These are phyloP conservation scores for Cichladusa arquata DNA, from an alignment of 2,113 vertebrate species.

Conservation along the genomic window DNA sequence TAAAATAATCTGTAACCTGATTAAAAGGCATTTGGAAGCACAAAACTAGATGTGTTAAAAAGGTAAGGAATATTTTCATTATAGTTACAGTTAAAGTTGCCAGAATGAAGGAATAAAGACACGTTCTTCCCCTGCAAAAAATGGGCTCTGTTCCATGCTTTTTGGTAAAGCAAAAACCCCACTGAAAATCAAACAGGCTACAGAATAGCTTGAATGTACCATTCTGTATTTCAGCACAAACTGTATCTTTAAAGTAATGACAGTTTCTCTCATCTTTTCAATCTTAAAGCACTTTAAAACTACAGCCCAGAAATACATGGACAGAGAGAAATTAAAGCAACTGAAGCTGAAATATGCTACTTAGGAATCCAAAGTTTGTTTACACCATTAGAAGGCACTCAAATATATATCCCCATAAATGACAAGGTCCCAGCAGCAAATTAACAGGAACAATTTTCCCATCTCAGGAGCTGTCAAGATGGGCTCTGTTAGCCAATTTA, in stretches of 20 bases:
- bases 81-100: neutral
- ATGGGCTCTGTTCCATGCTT: neutral
- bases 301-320: slow-evolving; percentile 47
- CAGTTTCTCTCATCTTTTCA: neutral
- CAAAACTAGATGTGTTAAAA: neutral
- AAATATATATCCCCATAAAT: slow-evolving; percentile 74
- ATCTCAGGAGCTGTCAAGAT: slow-evolving; percentile 84
- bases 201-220: neutral
- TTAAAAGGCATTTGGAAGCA: slow-evolving; percentile 13
- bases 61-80: neutral
- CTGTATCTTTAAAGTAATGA: slow-evolving; percentile 19
- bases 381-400: slow-evolving; percentile 80
- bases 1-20: neutral
- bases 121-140: neutral
- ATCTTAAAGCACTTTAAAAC: slow-evolving; percentile 26
- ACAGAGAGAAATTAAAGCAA: slow-evolving; percentile 62
- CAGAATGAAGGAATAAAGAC: neutral
- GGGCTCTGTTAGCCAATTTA: slow-evolving; percentile 85
- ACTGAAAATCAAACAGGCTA: neutral
- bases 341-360: slow-evolving; percentile 37
- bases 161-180: neutral
- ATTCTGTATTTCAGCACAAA: neutral
- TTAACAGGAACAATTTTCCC: slow-evolving; percentile 86
- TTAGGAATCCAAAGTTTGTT: slow-evolving; percentile 78
- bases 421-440: slow-evolving; percentile 82